Conservation (phyloP, 2,113 vertebrate species). For the Sterna hirundo region DNA sequence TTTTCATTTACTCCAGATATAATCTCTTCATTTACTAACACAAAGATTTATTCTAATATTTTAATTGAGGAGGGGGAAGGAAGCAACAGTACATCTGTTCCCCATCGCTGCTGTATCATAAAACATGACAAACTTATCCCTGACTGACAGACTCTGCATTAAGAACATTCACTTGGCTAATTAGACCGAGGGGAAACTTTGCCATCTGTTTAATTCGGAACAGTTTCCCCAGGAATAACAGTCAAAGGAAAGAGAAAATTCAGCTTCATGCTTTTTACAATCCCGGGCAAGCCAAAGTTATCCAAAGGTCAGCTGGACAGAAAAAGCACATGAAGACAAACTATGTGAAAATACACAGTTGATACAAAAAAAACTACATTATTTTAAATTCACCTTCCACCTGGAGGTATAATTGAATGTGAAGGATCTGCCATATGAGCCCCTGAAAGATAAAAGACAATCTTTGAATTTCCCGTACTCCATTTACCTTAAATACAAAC, state of each 20-base stretch:
- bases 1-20: background rate
- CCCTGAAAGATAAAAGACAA: conserved; percentile 56
- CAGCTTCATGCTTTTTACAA: background rate
- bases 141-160: background rate
- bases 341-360: background rate
- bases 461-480: background rate
- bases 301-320: background rate
- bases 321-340: background rate
- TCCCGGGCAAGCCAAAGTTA: background rate
- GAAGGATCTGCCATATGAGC: conserved; percentile 51
- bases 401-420: conserved; percentile 49
- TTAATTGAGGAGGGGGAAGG: background rate
- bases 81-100: background rate
- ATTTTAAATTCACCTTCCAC: conserved; percentile 69
- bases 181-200: background rate
- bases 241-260: background rate
- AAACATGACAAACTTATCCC: background rate
- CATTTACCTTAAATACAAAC: background rate
- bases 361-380: background rate
- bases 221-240: background rate
- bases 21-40: background rate
- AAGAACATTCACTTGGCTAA: background rate
- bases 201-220: background rate
- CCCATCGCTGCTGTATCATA: background rate
- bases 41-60: background rate